Evolutionary conservation across 2,888 invertebrate species (phyloP).

Genomic region (Balanococcus diminutus): DNA sequence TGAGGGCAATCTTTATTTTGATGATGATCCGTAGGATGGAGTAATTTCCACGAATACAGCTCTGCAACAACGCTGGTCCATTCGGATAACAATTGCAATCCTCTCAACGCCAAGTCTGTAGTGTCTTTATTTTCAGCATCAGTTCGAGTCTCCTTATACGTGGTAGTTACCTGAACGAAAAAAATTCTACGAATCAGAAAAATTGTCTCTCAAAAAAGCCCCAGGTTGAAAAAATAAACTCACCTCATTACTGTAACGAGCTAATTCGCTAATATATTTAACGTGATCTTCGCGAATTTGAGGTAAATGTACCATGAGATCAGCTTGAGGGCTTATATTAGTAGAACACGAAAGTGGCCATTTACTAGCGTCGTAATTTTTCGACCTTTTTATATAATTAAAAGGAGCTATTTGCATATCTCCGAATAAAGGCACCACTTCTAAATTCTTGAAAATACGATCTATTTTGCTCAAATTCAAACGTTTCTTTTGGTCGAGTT

Average conservation of each 20-base stretch:
- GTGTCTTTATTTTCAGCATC: conserved; percentile 91
- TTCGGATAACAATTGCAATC: conserved; percentile 89
- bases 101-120: conserved; percentile 86
- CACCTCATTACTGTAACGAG: conserved; percentile 84
- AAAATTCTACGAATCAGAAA: conserved; percentile 20
- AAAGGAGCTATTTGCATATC: conserved; percentile 99
- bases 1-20: conserved; percentile 92
- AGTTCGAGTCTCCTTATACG: conserved; percentile 89
- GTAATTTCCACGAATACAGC: conserved; percentile 95
- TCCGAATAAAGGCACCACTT: conserved; percentile 95
- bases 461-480: conserved; percentile 93
- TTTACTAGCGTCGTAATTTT: conserved; percentile 87
- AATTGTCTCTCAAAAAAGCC: conserved; percentile 34
- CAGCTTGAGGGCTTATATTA: conserved; percentile 86
- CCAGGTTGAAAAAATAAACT: not conserved
- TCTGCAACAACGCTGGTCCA: conserved; percentile 98
- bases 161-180: conserved; percentile 82
- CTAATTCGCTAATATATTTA: conserved; percentile 93
- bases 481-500: conserved; percentile 94
- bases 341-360: conserved; percentile 89
- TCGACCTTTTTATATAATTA: conserved; percentile 92
- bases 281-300: conserved; percentile 96
- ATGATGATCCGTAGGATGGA: conserved; percentile 97
- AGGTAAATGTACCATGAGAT: conserved; percentile 92
- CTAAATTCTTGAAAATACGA: conserved; percentile 94